Evolutionary conservation across 64 coral and sea anemone species (phyloP), one percentile per base, ranked within the genome.

Genomic region (Dendrophyllia cribrosa): DNA sequence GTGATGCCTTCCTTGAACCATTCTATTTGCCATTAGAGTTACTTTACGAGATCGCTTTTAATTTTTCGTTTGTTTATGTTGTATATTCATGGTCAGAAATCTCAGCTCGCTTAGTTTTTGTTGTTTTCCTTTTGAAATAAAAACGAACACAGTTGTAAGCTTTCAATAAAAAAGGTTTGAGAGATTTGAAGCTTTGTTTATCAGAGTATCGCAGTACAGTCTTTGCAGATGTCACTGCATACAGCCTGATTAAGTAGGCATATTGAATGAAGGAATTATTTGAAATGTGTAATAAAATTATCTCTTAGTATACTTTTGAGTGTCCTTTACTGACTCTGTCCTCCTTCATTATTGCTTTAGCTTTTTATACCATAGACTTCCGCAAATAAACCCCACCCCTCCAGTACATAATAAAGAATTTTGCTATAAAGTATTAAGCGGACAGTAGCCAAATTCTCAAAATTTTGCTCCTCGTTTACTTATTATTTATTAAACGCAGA

Each of bases 231-330:
- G 62, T 49, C 7, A 14, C 19, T 83, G 22, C 52, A 58, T 46
- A 20, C 61, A 61, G 20, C 16, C 60, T 83, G 79, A 83, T 63
- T 44, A 65, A 47, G 62, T 51, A 67, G 80, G 43, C 26, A 59
- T 44, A 60, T 59, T 60, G 80, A 84, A 67, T 67, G 80, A 84
- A 84, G 43, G 61, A 84, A 67, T 68, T 68, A 47, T 67, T 84
- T 84, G 80, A 84, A 84, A 52, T 84, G 62, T 84, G 47, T 84
- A 84, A 84, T 84, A 84, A 84, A 84, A 65, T 84, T 68, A 43
- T 51, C 80, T 67, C 80, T 84, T 84, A 84, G 80, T 84, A 84
- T 51, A 84, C 44, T 47, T 67, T n/a, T 84, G 80, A 45, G 20
- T 84, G 10, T 68, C 9, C 45, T 84, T 19, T 75, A 20, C 2